These are phyloP conservation scores for Malurus alboscapulatus DNA, from an alignment of 2,113 vertebrate genomes.

Conservation along the genomic window DNA sequence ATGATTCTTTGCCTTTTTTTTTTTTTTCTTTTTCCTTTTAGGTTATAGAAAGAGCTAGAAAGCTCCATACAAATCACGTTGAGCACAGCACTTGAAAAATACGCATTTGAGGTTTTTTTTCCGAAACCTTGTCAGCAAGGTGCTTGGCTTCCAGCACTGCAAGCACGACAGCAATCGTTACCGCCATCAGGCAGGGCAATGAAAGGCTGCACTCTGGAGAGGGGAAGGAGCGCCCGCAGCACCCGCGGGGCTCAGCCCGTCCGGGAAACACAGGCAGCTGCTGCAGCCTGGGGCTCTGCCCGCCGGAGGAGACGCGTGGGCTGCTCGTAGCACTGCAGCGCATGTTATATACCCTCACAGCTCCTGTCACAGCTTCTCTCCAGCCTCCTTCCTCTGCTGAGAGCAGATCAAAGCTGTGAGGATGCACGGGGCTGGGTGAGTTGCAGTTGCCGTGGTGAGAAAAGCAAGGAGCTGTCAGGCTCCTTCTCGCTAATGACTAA, in stretches of 20 bases:
- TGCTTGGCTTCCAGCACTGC: neutral
- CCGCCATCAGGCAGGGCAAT: neutral
- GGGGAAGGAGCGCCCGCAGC: neutral
- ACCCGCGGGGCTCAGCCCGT: accelerated
- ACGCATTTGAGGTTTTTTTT: accelerated
- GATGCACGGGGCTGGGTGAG: accelerated
- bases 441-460: neutral
- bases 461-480: neutral
- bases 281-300: neutral
- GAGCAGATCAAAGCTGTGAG: neutral
- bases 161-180: neutral
- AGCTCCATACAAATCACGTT: neutral
- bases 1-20: neutral
- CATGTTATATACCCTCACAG: accelerated
- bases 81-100: neutral
- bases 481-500: accelerated
- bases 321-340: neutral
- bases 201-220: accelerated
- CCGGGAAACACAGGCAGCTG: neutral
- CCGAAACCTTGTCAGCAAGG: neutral
- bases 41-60: neutral
- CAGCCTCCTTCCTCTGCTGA: neutral
- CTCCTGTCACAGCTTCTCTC: neutral
- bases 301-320: accelerated
- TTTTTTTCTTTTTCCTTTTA: neutral